phyloP scores from a whole-genome alignment of 1,140 invertebrate genomes.

The Drosophila neocordata region DNA sequence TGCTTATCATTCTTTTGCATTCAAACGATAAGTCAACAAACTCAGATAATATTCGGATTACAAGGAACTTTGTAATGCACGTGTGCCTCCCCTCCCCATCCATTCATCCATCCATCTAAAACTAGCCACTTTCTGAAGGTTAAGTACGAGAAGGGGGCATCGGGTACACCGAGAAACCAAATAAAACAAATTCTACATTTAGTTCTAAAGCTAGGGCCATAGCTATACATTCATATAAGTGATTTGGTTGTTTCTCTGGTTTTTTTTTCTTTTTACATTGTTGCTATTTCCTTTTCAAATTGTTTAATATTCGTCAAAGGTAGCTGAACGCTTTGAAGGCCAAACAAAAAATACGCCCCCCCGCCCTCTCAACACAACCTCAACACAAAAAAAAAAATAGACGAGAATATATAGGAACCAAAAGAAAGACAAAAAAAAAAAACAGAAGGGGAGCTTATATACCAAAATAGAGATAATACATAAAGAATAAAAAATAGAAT shows the following conservation, averaged over 20 bases:
- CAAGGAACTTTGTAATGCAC: slow-evolving; percentile 44
- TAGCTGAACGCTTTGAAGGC: slow-evolving; percentile 76
- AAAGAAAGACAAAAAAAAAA: slow-evolving; percentile 40
- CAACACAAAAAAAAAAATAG: slow-evolving; percentile 37
- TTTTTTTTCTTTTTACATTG: slow-evolving; percentile 77
- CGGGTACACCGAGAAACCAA: slow-evolving; percentile 17
- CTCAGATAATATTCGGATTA: slow-evolving; percentile 3
- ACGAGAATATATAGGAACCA: slow-evolving; percentile 48
- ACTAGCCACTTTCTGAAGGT: slow-evolving; percentile 34
- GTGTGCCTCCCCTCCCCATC: background rate
- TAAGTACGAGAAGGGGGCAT: slow-evolving; percentile 15
- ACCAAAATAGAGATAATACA: slow-evolving; percentile 44
- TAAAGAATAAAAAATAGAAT: slow-evolving; percentile 52
- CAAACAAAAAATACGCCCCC: slow-evolving; percentile 53
- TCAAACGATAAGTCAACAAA: background rate
- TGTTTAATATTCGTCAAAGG: slow-evolving; percentile 80
- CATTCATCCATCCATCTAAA: background rate
- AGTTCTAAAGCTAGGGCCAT: background rate
- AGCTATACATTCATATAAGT: slow-evolving; percentile 55
- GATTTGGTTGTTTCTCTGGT: slow-evolving; percentile 69
- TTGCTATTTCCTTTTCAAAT: slow-evolving; percentile 72
- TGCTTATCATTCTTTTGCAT: slow-evolving; percentile 5
- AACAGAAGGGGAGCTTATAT: slow-evolving; percentile 41
- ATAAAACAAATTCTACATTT: slow-evolving; percentile 49
- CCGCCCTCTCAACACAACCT: background rate